phyloP scores from a whole-genome alignment of 2,113 vertebrate genomes.

The Pagrus major region DNA sequence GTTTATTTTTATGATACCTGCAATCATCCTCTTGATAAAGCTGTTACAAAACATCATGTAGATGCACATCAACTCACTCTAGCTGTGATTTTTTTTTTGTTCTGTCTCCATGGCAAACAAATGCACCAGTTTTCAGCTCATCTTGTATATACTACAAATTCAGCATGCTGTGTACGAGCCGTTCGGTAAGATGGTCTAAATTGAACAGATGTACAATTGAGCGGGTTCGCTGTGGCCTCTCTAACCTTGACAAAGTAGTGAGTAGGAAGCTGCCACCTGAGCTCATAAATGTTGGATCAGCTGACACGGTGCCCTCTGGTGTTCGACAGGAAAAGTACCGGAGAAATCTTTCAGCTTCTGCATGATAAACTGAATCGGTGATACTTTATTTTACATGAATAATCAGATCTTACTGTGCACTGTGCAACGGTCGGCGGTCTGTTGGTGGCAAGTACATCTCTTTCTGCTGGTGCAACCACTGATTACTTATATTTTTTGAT shows the following conservation, averaged over 20 bases:
- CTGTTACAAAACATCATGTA: not conserved
- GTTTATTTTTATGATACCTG: not conserved
- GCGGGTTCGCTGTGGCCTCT: slow-evolving; percentile 12
- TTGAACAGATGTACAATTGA: slow-evolving; percentile 34
- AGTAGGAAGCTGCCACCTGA: slow-evolving; percentile 19
- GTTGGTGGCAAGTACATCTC: no score
- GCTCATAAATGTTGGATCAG: slow-evolving; percentile 17
- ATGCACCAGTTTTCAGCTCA: not conserved
- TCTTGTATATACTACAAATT: not conserved
- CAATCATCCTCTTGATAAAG: not conserved
- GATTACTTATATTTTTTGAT: not conserved
- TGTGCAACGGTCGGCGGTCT: not conserved
- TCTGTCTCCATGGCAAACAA: not conserved
- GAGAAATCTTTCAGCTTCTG: not conserved
- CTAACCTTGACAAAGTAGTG: slow-evolving; percentile 35
- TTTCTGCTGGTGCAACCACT: no score
- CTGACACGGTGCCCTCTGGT: slow-evolving; percentile 52
- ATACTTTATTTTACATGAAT: not conserved
- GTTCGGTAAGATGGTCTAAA: not conserved
- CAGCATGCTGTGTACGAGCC: not conserved
- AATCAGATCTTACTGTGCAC: not conserved
- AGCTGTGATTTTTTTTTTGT: not conserved
- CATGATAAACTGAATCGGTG: not conserved
- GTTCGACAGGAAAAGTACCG: slow-evolving; percentile 16
- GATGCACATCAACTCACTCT: not conserved